A percentile compares a stretch with the other conserved stretches of the same genome.
Evolutionary conservation across 2,797 vertebrate species (phyloP).

Genomic region (Arrhamphus sclerolepis): DNA sequence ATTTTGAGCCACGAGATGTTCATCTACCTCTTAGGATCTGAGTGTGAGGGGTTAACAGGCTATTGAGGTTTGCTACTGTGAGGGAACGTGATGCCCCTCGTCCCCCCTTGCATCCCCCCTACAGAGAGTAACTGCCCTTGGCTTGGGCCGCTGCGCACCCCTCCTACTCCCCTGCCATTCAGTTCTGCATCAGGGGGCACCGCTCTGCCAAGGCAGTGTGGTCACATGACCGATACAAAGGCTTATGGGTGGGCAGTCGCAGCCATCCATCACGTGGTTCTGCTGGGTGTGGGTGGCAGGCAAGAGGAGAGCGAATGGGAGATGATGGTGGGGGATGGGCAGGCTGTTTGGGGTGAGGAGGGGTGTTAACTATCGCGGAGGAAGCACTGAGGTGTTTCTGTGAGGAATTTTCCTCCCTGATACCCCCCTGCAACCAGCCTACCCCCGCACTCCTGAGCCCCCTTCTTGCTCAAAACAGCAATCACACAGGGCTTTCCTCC

Average conservation of each 20-base stretch:
- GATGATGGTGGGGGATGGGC: constrained; percentile 79
- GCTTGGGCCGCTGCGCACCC: constrained; percentile 55
- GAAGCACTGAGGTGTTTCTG: constrained; percentile 83
- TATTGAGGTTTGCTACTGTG: constrained; percentile 58
- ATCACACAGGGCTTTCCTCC: constrained; percentile 60
- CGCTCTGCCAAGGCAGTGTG: constrained; percentile 75
- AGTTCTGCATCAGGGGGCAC: constrained; percentile 82
- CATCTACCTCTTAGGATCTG: constrained; percentile 1
- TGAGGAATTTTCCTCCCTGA: constrained; percentile 79
- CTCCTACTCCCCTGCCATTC: constrained; percentile 66
- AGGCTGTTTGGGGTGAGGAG: constrained; percentile 64
- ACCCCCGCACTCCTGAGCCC: constrained; percentile 68
- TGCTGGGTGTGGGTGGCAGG: constrained; percentile 69
- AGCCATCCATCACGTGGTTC: constrained; percentile 78
- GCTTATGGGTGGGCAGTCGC: constrained; percentile 79
- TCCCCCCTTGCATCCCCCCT: constrained; percentile 27
- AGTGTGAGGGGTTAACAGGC: constrained; percentile 62
- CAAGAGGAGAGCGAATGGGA: constrained; percentile 52
- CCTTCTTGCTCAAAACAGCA: constrained; percentile 70
- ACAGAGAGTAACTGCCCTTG: constrained; percentile 68
- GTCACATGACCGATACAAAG: constrained; percentile 84
- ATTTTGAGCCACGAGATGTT: not conserved
- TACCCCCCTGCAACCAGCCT: constrained; percentile 53
- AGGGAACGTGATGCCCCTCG: constrained; percentile 69
- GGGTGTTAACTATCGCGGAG: constrained; percentile 77